Conservation (phyloP, 2,113 vertebrate genomes). For the Phrynosoma blainvillii region DNA sequence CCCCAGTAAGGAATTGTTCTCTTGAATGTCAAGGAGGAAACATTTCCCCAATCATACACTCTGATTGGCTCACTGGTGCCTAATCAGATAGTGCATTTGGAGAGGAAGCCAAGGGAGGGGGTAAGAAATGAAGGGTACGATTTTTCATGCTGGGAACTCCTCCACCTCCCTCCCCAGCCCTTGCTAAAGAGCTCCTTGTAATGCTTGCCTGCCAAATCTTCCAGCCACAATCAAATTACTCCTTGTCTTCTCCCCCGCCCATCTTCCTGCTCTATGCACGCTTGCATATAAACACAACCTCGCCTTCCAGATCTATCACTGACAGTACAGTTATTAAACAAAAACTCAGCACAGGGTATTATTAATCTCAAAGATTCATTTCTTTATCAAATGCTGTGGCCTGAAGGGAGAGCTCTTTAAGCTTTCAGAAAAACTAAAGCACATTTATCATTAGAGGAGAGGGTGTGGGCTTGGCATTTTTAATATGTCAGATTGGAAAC, state of each 20-base stretch:
- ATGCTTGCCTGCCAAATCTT: constrained; percentile 68
- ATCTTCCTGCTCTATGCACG: constrained; percentile 25
- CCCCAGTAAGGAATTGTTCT: constrained; percentile 76
- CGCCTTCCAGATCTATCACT: constrained; percentile 79
- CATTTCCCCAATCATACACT: constrained; percentile 74
- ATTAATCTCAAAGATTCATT: constrained; percentile 81
- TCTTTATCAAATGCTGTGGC: constrained; percentile 81
- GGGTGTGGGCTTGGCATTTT: constrained; percentile 61
- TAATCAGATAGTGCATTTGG: constrained; percentile 74
- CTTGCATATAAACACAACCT: constrained; percentile 57
- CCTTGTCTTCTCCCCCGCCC: background rate
- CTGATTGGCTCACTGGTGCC: constrained; percentile 71
- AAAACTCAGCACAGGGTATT: constrained; percentile 79
- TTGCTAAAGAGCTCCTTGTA: constrained; percentile 75
- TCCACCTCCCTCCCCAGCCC: constrained; percentile 30
- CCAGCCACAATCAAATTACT: constrained; percentile 71
- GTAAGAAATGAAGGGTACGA: constrained; percentile 53
- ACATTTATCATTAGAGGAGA: constrained; percentile 70
- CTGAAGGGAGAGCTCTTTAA: constrained; percentile 75
- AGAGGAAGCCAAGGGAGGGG: constrained; percentile 30
- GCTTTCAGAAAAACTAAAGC: constrained; percentile 62
- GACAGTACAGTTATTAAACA: constrained; percentile 84
- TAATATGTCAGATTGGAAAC: constrained; percentile 67
- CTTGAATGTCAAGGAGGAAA: constrained; percentile 78
- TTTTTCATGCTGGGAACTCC: constrained; percentile 66